Evolutionary conservation across 2,797 vertebrate species (phyloP).

Genomic region (Chelmon rostratus): DNA sequence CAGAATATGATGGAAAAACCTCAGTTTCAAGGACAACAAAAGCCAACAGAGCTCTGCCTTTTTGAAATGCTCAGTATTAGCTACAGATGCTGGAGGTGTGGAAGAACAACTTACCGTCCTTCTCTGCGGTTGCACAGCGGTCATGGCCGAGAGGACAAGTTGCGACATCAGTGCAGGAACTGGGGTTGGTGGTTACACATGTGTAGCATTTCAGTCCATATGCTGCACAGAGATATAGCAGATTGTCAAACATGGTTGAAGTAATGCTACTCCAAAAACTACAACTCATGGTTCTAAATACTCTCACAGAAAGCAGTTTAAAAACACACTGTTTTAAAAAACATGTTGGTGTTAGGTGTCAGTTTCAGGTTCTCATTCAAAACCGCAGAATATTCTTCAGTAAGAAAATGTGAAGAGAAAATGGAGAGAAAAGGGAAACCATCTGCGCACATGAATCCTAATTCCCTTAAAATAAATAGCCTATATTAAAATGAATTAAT

Average conservation of each 20-base stretch:
- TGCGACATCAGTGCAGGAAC: rapidly evolving
- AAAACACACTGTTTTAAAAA: too few species aligned
- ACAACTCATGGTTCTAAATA: too few species aligned
- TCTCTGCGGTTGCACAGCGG: rapidly evolving
- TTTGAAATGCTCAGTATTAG: background rate
- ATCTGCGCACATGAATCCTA: too few species aligned
- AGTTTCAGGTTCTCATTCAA: too few species aligned
- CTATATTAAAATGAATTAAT: too few species aligned
- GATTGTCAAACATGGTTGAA: background rate
- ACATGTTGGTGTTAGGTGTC: too few species aligned
- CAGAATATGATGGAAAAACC: constrained; percentile 1
- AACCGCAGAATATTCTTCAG: too few species aligned
- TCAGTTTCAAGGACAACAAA: background rate
- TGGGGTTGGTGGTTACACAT: rapidly evolving
- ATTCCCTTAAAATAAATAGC: too few species aligned
- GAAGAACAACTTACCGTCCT: background rate
- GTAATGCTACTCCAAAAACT: background rate
- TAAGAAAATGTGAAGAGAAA: too few species aligned
- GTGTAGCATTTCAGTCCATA: constrained; percentile 8
- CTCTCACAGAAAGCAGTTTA: too few species aligned
- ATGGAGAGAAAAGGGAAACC: too few species aligned
- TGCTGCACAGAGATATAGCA: constrained; percentile 32
- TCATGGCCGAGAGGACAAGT: rapidly evolving
- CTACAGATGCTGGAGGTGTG: too few species aligned
- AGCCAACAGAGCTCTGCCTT: background rate